Base-by-base conservation (phyloP, 2,888 invertebrate genomes). In the Ormyrus rosae region DNA sequence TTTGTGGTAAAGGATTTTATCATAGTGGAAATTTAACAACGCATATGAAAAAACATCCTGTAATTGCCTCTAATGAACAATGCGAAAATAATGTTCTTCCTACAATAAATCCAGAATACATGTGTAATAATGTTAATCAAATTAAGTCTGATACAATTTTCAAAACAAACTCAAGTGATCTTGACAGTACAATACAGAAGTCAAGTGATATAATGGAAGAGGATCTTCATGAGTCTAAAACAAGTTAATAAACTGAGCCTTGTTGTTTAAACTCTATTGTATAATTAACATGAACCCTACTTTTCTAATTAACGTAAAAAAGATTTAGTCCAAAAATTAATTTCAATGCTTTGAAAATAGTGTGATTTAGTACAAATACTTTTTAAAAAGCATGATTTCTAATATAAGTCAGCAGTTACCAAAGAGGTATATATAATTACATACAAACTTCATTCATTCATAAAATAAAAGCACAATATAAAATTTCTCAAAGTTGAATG, bases 1-100 rank as follows among this genome's bases (percentile, higher is more conserved):
- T 90, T 76, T 91, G 90, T 82, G 89, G 89, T 13, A 91, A 91
- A 78, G 90, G 90, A 79, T 90, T 91, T 83, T 90, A 90, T 84
- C 90, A 91, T 81, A 90, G 90, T 73, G 90, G 90, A 10, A 91
- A 91, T 83, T 84, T 91, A 51, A 90, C 90, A 8, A 91, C 90
- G 7, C 90, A 91, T 78, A 90, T 91, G 90, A 91, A 91, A 78
- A 90, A 90, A 80, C 90, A 90, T 83, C 85, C 88, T 64, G 85
- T 87, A 61, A 85, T 84, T 63, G 83, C 83, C 45, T 83, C 80
- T 74, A 71, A 83, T 68, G 84, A 84, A 78, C 83, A 83, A 64
- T 85, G 86, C 75, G 83, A 86, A 67, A 87, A 85, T 65, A 85
- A 85, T 68, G 83, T 81, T 61, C 83, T 83, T 60, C 84, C 82